Evolutionary conservation across 2,797 vertebrate species (phyloP).

Genomic region (Hylomyscus alleni): DNA sequence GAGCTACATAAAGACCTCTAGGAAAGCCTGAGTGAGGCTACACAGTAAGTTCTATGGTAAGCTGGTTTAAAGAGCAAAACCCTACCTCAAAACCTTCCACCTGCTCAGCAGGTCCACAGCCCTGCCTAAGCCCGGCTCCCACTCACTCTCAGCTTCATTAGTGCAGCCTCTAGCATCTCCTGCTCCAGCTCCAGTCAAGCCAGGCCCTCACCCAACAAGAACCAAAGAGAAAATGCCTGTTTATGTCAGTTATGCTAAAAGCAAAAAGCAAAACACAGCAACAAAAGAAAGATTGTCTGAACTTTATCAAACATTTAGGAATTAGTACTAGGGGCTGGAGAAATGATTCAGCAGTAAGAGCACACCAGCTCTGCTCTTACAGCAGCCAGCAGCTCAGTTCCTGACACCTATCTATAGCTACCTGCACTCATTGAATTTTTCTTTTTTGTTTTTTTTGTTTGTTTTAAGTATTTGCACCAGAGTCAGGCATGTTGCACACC

Average conservation of each 20-base stretch:
- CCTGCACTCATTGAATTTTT: not conserved
- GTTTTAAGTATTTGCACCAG: not conserved
- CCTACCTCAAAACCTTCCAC: not conserved
- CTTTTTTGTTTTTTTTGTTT: not conserved
- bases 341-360: too few species aligned
- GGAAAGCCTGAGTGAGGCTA: not conserved
- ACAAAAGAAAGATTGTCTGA: not conserved
- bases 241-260: not conserved
- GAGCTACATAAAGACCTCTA: not conserved
- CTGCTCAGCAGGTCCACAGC: not conserved
- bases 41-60: not conserved
- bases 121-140: not conserved
- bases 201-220: not conserved
- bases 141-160: not conserved
- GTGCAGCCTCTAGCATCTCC: not conserved
- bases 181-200: not conserved
- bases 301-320: conserved; percentile 17
- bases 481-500: not conserved
- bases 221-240: not conserved
- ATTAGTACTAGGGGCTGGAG: not conserved
- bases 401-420: too few species aligned
- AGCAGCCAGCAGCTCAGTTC: not conserved
- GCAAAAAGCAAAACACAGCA: not conserved
- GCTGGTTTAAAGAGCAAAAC: not conserved
- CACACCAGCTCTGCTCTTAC: not conserved